Base-by-base conservation (phyloP, 2,113 vertebrate genomes). In the Benitochromis conjunctus region DNA sequence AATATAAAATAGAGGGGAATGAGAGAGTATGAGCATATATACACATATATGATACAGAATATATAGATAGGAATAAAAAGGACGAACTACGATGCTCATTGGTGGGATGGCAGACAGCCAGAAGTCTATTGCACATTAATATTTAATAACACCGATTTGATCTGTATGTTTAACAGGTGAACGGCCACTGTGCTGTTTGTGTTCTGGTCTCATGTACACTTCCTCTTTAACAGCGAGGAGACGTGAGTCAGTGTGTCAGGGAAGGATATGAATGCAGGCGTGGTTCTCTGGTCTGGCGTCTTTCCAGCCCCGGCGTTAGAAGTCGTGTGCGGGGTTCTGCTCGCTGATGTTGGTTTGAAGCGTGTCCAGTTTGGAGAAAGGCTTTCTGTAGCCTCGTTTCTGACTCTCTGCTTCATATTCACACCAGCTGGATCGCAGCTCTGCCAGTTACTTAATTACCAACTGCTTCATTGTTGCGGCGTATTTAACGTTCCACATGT, bases 51-150 rank as follows among this genome's bases (percentile, higher is more conserved):
- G 26, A 26, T n/a, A n/a, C 26, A 26, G 26, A 26, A n/a, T n/a
- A n/a, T n/a, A n/a, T n/a, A n/a, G n/a, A n/a, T n/a, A n/a, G n/a
- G 26, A 26, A 26, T 26, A 26, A 26, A 26, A 26, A 26, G 26
- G 26, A n/a, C n/a, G n/a, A n/a, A n/a, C n/a, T n/a, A n/a, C n/a
- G n/a, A n/a, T 26, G 26, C 26, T 26, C 26, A 26, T 26, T 26
- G 26, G 26, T 26, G 26, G 26, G 26, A 26, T 26, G 26, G 26
- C 26, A 26, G 26, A 2, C 26, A 26, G 26, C 26, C 26, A 26
- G 26, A 26, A 26, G 26, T 26, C 26, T 26, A 3, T 26, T n/a
- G n/a, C n/a, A n/a, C n/a, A n/a, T 1, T 0, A 14, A n/a, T 1
- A 38, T 38, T 64, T 21, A 41, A 43, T 43, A 13, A 3, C 14